Conservation (phyloP, 1,140 invertebrate genomes). For the Ylistrum balloti region DNA sequence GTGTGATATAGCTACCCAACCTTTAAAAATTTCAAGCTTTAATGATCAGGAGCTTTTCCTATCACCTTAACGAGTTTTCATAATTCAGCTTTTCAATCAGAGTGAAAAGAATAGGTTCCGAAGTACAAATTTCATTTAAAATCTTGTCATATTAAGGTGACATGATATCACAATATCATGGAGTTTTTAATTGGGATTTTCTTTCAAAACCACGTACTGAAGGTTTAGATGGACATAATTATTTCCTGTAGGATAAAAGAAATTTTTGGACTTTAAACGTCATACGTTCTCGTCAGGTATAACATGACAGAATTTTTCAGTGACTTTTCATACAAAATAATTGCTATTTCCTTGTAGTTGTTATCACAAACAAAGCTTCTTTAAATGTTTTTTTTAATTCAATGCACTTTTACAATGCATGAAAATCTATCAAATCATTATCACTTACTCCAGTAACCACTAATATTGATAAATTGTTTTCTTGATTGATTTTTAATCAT, state of each 20-base stretch:
- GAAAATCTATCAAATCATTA: background rate
- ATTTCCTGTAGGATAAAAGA: background rate
- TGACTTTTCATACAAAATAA: constrained; percentile 26
- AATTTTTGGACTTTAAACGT: background rate
- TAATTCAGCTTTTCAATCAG: constrained; percentile 31
- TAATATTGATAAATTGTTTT: background rate
- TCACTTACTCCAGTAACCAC: background rate
- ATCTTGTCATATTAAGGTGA: constrained; percentile 39
- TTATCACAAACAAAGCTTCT: constrained; percentile 14
- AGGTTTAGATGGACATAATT: background rate
- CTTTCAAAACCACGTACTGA: background rate
- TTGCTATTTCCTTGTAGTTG: background rate
- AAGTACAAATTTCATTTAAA: constrained; percentile 21
- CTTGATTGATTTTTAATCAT: background rate
- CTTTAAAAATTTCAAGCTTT: background rate
- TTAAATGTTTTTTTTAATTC: background rate
- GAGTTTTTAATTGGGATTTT: background rate
- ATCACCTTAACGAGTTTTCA: background rate
- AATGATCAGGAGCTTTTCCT: background rate
- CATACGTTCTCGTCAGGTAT: background rate
- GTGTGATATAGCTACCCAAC: background rate
- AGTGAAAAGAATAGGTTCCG: background rate
- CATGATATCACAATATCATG: background rate
- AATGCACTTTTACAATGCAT: constrained; percentile 5
- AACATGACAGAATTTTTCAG: background rate